phyloP scores from a whole-genome alignment of 2,113 vertebrate genomes.

The Poicephalus meyeri region DNA sequence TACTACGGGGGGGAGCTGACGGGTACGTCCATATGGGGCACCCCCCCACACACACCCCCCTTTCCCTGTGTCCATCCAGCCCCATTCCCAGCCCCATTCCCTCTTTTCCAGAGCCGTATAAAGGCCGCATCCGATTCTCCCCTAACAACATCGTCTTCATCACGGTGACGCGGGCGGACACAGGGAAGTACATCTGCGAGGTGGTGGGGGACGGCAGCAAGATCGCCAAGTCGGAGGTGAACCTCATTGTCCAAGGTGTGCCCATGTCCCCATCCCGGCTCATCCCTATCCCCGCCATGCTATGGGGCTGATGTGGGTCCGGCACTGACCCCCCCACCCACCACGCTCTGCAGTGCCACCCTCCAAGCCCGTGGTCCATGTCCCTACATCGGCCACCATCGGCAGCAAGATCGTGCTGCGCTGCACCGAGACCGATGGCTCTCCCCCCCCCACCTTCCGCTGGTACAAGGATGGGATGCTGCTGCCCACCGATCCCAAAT shows the following conservation, averaged over 20 bases:
- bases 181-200: conserved; percentile 67
- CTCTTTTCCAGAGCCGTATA: conserved; percentile 41
- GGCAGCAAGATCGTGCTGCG: conserved; percentile 79
- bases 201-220: background rate
- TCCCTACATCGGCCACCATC: conserved; percentile 85
- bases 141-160: conserved; percentile 3
- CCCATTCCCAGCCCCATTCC: background rate
- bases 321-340: background rate
- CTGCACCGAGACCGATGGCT: conserved; percentile 85
- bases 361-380: conserved; percentile 75
- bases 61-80: background rate
- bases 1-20: conserved; percentile 60
- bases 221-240: conserved; percentile 8
- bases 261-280: background rate
- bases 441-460: conserved; percentile 80
- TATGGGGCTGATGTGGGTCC: background rate
- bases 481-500: conserved; percentile 82
- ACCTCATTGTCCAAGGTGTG: conserved; percentile 68
- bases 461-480: conserved; percentile 84
- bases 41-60: too few relatives aligned
- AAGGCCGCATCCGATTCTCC: conserved; percentile 17
- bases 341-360: conserved; percentile 59
- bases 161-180: conserved; percentile 63
- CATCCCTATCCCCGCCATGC: background rate
- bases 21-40: background rate